Conservation (phyloP, 2,888 invertebrate genomes). For the Schrankia costaestrigalis region DNA sequence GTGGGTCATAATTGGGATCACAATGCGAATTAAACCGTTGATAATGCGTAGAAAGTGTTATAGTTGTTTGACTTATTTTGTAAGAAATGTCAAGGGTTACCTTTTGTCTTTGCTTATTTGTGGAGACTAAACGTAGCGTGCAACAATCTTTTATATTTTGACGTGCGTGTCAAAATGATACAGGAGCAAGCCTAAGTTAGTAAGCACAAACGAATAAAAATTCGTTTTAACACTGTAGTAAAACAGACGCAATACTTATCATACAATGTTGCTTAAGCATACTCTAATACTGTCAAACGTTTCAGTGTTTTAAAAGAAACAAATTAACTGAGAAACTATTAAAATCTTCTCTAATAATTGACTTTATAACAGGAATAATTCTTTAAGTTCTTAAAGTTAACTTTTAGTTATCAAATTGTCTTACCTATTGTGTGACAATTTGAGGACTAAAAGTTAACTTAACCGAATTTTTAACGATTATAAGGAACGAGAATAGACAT, state of each 20-base stretch:
- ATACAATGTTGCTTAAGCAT: too few relatives aligned
- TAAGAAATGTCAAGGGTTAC: constrained; percentile 32
- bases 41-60: constrained; percentile 45
- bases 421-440: too few relatives aligned
- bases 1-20: constrained; percentile 52
- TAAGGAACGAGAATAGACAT: too few relatives aligned
- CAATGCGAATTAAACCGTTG: constrained; percentile 46
- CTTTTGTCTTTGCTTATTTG: constrained; percentile 11
- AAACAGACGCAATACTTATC: constrained; percentile 24
- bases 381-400: too few relatives aligned
- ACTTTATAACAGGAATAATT: too few relatives aligned
- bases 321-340: too few relatives aligned
- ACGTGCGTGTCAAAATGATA: constrained; percentile 36
- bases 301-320: too few relatives aligned
- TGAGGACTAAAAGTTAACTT: too few relatives aligned
- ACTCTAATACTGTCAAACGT: too few relatives aligned
- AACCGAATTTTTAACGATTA: too few relatives aligned
- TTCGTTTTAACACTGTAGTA: constrained; percentile 14
- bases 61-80: constrained; percentile 46
- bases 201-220: constrained; percentile 25
- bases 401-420: too few relatives aligned
- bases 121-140: constrained; percentile 23
- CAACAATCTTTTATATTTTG: constrained; percentile 30
- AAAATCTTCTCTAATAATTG: too few relatives aligned
- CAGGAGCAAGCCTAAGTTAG: constrained; percentile 22